A percentile compares a stretch with the other conserved stretches of the same genome.
phyloP scores from a whole-genome alignment of 2,888 invertebrate species.

The Zele albiditarsus region DNA sequence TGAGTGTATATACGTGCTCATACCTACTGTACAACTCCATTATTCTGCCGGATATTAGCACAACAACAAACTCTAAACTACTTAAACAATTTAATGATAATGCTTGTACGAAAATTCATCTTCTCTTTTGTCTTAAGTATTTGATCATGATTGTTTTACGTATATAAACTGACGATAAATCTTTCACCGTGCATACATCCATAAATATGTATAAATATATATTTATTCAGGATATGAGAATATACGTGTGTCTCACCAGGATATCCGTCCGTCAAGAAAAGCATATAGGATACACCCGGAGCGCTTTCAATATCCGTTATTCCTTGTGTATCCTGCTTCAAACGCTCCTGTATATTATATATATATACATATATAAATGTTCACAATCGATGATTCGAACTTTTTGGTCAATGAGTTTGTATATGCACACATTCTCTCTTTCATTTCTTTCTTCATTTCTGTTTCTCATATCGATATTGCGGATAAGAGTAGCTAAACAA shows the following conservation, averaged over 20 bases:
- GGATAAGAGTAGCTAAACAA: neutral
- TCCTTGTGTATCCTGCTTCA: neutral
- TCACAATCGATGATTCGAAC: constrained; percentile 6
- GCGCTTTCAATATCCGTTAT: constrained; percentile 21
- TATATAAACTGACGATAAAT: neutral
- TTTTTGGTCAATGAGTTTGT: neutral
- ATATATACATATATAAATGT: neutral
- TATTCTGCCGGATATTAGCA: constrained; percentile 5
- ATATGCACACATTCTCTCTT: neutral
- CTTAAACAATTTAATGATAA: constrained; percentile 7
- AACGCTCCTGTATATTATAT: neutral
- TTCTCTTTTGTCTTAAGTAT: neutral
- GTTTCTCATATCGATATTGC: neutral
- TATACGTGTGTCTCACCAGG: neutral
- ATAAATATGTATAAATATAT: neutral
- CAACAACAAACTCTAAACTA: constrained; percentile 21
- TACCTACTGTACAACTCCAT: constrained; percentile 10
- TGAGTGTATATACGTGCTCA: neutral
- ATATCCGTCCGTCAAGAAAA: neutral
- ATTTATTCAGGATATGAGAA: constrained; percentile 1
- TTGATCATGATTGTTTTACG: neutral
- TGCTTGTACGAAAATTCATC: neutral
- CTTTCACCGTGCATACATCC: neutral
- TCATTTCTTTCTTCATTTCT: neutral
- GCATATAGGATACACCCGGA: neutral